Conservation (phyloP, 1,140 invertebrate species). For the Ptiloglossa arizonensis region DNA sequence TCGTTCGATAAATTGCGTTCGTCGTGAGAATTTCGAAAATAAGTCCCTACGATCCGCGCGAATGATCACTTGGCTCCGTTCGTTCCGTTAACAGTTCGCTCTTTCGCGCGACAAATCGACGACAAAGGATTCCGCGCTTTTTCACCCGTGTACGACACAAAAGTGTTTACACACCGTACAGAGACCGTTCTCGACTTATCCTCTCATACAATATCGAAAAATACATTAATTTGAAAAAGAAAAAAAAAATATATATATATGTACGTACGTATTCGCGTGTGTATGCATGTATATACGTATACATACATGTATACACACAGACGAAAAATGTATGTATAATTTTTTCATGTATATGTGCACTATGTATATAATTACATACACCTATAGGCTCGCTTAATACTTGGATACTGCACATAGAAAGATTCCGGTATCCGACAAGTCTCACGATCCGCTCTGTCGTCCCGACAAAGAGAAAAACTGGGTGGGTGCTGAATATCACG, state of each 20-base stretch:
- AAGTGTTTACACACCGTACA: conserved; percentile 9
- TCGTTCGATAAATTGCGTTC: conserved; percentile 1
- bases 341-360: conserved; percentile 42
- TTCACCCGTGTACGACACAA: conserved; percentile 22
- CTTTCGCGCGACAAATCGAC: not conserved
- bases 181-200: conserved; percentile 36
- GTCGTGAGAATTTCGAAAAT: not conserved
- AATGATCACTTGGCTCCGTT: not conserved
- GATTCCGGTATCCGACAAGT: conserved; percentile 45
- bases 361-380: conserved; percentile 62
- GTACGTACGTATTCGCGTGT: no score
- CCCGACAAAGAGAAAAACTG: not conserved
- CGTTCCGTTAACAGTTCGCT: not conserved
- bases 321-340: conserved; percentile 54
- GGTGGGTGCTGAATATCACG: not conserved
- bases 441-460: conserved; percentile 1
- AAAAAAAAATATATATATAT: conserved; percentile 48
- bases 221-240: conserved; percentile 75
- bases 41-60: conserved; percentile 1
- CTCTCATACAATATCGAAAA: conserved; percentile 71
- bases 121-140: not conserved
- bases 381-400: conserved; percentile 67
- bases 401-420: conserved; percentile 34
- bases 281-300: conserved; percentile 29
- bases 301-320: no score